Base-by-base conservation (phyloP, 2,797 vertebrate species). In the Labroides dimidiatus region DNA sequence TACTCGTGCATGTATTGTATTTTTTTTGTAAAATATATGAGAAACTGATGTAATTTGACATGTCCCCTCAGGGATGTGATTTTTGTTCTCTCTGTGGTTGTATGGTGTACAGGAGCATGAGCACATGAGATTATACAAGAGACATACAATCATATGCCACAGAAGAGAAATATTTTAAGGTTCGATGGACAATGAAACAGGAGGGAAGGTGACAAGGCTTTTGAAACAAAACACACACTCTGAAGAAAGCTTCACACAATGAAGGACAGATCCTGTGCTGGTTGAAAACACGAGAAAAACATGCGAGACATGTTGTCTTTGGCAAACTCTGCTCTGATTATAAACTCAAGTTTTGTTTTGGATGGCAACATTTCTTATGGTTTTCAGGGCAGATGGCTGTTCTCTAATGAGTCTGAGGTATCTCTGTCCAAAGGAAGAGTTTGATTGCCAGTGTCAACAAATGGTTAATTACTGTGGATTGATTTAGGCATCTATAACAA, bases 51-150 rank as follows among this genome's bases (percentile, higher is more conserved):
- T 62, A 70, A 76, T 75, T 69, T 64, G 82, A 78, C 78, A 64
- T 64, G 30, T 54, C 77, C 75, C 75, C 80, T 72, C 13, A 1
- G 56, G 72, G 79, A 41, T 37, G 55, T 23, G 19, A 68, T 69
- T 78, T 65, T 78, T 65, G 55, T 57, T 79, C 45, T 64, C 58
- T 74, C 59, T 45, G 54, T 6, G 60, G 71, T 67, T 19, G 45
- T 69, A 69, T 10, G 8, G 65, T 73, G 82, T 76, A 51, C 66
- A 64, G 70, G 39, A 75, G 64, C 66, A 72, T 65, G 64, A 72
- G 77, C 72, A 69, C 72, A 68, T 75, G 69, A 78, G 85, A 78
- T 74, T 64, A 66, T 80, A 50, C 77, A 73, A 78, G 60, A 72
- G 72, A 30, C 72, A 60, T 62, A 56, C 73, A 66, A 81, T 80